Base-by-base conservation (phyloP, 2,113 vertebrate genomes). In the Sinocyclocheilus grahami region DNA sequence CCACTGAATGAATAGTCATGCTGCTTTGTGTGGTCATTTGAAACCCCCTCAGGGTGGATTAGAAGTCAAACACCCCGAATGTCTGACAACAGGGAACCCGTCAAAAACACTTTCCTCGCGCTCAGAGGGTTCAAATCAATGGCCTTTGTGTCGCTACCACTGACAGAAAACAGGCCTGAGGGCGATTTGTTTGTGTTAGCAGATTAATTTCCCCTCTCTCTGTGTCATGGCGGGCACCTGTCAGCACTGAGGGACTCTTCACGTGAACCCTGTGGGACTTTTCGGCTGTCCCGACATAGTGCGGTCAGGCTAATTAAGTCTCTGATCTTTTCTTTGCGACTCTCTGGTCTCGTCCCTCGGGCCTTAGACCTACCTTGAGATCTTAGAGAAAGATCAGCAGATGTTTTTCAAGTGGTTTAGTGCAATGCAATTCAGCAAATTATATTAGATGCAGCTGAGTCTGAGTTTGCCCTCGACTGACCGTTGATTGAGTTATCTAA, bases 181-280 rank as follows among this genome's bases (percentile, higher is more conserved):
- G 74, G 78, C 65, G 72, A 83, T 75, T 81, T 83, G 79, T 78
- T 77, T 84, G 48, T 76, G 81, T 74, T 83, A 69, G 62, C 39
- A 69, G 88, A 89, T 89, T 78, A 84, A 79, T 80, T 86, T 83
- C 69, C 78, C 27, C 78, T 86, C 78, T 82, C 69, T 89, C 79
- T 65, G 84, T 88, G 82, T 82, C 71, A 46, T 82, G 84, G 86
- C 69, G 83, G 86, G 84, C 86, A 87, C 87, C 87, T 90, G 89
- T 90, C 89, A 87, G 83, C 87, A 83, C 86, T 75, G 74, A 85
- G 87, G 83, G 79, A 82, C 58, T 84, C 86, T 84, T 78, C 85
- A 79, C 62, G 37, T 82, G 46, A 84, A 85, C 83, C 86, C 80
- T 55, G 46, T 63, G 86, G 87, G 80, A 77, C 27, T 78, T 62